These are phyloP conservation scores for Bufo bufo DNA, from an alignment of 2,113 vertebrate genomes.

Conservation along the genomic window DNA sequence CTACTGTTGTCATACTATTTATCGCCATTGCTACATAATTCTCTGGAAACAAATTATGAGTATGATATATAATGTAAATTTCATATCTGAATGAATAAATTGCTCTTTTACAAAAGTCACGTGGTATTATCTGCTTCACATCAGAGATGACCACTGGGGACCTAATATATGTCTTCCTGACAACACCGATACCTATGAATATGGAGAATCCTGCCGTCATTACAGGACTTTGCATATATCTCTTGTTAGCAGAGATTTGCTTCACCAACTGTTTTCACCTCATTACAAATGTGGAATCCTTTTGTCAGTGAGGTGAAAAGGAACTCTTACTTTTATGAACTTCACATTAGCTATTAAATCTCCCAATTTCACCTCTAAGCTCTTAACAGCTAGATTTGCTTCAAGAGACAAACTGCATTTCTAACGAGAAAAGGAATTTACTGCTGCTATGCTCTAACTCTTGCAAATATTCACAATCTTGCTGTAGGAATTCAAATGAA, in stretches of 20 bases:
- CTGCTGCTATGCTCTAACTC: slow-evolving; percentile 28
- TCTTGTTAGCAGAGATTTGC: slow-evolving; percentile 39
- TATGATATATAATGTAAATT: neutral
- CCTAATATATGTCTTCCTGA: slow-evolving; percentile 30
- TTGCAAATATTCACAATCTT: slow-evolving; percentile 40
- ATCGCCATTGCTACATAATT: neutral
- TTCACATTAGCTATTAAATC: slow-evolving; percentile 57
- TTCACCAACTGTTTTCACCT: slow-evolving; percentile 49
- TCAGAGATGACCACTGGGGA: slow-evolving; percentile 33
- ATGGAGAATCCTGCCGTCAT: slow-evolving; percentile 42
- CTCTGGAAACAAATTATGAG: neutral
- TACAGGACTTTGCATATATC: slow-evolving; percentile 52
- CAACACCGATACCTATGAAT: slow-evolving; percentile 28
- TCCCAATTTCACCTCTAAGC: slow-evolving; percentile 50
- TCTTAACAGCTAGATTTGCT: slow-evolving; percentile 49
- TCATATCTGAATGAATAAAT: slow-evolving; percentile 4
- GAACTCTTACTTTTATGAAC: slow-evolving; percentile 54
- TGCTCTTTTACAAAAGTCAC: neutral
- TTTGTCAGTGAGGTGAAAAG: slow-evolving; percentile 49
- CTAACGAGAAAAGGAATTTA: slow-evolving; percentile 47
- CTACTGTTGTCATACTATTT: too few species aligned
- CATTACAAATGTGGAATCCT: slow-evolving; percentile 50
- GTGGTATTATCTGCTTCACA: neutral
- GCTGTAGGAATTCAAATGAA: slow-evolving; percentile 48
- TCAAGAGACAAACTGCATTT: slow-evolving; percentile 48